These are phyloP conservation scores for Botia kubotai DNA, from an alignment of 2,797 vertebrate species.

Conservation along the genomic window DNA sequence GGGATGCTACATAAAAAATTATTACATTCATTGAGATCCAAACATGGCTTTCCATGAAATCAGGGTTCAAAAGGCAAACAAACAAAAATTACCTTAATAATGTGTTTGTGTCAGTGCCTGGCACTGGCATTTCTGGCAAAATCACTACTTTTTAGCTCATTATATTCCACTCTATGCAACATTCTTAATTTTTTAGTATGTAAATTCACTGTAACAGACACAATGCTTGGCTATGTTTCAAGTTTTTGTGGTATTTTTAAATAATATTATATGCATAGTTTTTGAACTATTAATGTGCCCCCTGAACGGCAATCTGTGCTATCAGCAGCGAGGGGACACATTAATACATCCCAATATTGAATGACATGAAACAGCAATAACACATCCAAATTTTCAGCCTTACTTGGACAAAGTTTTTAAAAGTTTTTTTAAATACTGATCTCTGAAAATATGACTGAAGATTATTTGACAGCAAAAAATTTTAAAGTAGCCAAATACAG, in stretches of 20 bases:
- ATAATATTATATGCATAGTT: conserved; percentile 47
- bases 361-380: conserved; percentile 15
- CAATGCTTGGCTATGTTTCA: not conserved
- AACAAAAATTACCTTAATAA: not conserved
- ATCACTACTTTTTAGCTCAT: not conserved
- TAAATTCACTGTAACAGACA: not conserved
- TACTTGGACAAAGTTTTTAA: not conserved
- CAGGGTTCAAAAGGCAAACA: not conserved
- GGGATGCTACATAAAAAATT: conserved; percentile 42
- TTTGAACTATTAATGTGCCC: conserved; percentile 24
- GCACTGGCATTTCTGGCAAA: too few relatives aligned
- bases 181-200: not conserved
- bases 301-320: conserved; percentile 11
- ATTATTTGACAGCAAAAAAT: not conserved
- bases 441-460: not conserved
- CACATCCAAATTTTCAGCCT: not conserved
- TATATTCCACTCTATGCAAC: not conserved
- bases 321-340: conserved; percentile 17
- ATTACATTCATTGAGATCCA: conserved; percentile 49
- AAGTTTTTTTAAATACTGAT: conserved; percentile 33
- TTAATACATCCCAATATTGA: conserved; percentile 1
- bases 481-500: not conserved
- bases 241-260: conserved; percentile 15
- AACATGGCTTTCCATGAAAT: conserved; percentile 41
- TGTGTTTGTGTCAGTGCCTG: too few relatives aligned